Evolutionary conservation across 1,140 invertebrate genomes (phyloP).

Genomic region (Caenorhabditis briggsae): DNA sequence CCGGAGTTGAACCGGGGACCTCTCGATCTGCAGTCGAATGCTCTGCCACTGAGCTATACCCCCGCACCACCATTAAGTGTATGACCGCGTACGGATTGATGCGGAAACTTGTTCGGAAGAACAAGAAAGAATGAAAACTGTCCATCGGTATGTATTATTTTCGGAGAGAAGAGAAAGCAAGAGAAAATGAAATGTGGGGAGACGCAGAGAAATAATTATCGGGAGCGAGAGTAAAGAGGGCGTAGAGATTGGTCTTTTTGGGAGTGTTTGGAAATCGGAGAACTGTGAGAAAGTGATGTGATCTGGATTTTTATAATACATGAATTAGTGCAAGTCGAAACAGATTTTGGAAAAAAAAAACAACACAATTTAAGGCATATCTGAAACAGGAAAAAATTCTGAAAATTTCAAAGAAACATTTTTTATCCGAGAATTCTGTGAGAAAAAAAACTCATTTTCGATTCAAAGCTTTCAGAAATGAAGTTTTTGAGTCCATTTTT

Average conservation of each 20-base stretch:
- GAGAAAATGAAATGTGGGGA: not conserved
- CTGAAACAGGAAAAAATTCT: too few relatives aligned
- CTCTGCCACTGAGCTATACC: conserved; percentile 81
- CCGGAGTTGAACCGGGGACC: conserved; percentile 81
- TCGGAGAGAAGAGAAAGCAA: too few relatives aligned
- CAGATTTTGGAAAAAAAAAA: too few relatives aligned
- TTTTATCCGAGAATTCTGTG: too few relatives aligned
- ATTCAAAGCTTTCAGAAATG: too few relatives aligned
- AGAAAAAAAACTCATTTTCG: too few relatives aligned
- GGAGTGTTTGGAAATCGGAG: not conserved
- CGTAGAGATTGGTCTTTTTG: not conserved
- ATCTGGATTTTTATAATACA: not conserved
- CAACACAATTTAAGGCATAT: too few relatives aligned
- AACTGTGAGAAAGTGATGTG: conserved; percentile 1
- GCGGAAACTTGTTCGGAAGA: not conserved
- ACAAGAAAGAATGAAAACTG: not conserved
- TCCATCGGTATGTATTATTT: too few relatives aligned
- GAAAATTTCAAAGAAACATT: too few relatives aligned
- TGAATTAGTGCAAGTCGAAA: too few relatives aligned
- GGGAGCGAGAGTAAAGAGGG: not conserved
- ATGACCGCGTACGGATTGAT: not conserved
- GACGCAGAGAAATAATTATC: not conserved
- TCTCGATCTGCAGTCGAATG: conserved; percentile 81
- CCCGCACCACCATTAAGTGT: conserved; percentile 36
- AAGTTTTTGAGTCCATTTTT: too few relatives aligned